These are phyloP conservation scores for Acleris cristana DNA, from an alignment of 2,888 invertebrate species.

Conservation along the genomic window DNA sequence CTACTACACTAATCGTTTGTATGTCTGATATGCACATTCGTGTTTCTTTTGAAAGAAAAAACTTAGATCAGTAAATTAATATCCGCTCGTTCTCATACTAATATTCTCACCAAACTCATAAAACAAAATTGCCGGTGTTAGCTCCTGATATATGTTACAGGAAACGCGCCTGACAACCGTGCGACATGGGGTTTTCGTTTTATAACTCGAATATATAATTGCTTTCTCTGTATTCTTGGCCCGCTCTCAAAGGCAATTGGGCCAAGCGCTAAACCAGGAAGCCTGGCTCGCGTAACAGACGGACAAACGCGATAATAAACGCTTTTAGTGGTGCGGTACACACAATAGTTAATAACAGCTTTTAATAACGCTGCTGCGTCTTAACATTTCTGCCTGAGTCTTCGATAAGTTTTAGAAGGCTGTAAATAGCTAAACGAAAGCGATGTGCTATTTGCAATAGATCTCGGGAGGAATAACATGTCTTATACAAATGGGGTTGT, in stretches of 20 bases:
- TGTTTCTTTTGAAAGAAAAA: too few relatives aligned
- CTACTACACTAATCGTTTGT: too few relatives aligned
- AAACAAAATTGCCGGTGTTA: constrained; percentile 46
- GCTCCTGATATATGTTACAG: constrained; percentile 57
- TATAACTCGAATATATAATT: constrained; percentile 59
- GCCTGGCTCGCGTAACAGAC: constrained; percentile 41
- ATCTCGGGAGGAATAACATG: too few relatives aligned
- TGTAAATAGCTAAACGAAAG: too few relatives aligned
- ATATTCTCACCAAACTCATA: constrained; percentile 25
- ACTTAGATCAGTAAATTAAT: too few relatives aligned
- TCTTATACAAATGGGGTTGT: too few relatives aligned
- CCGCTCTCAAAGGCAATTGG: constrained; percentile 71
- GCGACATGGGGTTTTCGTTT: constrained; percentile 56
- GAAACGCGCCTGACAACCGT: constrained; percentile 60
- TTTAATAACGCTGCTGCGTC: constrained; percentile 8
- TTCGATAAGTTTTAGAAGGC: constrained; percentile 15
- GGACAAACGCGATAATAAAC: constrained; percentile 26
- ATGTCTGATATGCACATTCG: too few relatives aligned
- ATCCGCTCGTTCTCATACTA: background rate
- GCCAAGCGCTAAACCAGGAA: constrained; percentile 68
- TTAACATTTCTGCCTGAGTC: background rate
- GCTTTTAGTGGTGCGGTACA: too few relatives aligned
- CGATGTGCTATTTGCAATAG: too few relatives aligned
- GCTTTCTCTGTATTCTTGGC: constrained; percentile 78
- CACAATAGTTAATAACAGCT: constrained; percentile 21